Evolutionary conservation across 2,113 vertebrate species (phyloP).

Genomic region (Etheostoma spectabile): DNA sequence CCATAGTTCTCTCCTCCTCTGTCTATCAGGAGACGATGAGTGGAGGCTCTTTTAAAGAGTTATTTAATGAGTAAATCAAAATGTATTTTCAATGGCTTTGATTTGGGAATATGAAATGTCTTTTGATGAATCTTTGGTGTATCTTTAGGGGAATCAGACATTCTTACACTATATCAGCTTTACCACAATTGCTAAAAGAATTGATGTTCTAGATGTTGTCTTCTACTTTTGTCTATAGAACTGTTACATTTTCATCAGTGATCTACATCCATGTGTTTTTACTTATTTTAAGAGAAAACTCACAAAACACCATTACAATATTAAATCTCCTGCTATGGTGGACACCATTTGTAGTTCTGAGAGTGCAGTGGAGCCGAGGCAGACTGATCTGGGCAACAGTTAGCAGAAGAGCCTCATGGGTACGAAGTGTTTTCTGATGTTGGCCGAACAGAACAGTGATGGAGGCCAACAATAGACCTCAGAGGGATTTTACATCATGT

Average conservation of each 20-base stretch:
- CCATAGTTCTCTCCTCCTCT: slow-evolving; percentile 50
- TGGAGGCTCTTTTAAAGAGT: slow-evolving; percentile 22
- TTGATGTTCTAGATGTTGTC: slow-evolving; percentile 1
- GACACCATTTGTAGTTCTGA: slow-evolving; percentile 48
- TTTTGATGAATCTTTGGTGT: background rate
- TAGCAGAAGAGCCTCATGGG: slow-evolving; percentile 46
- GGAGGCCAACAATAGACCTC: slow-evolving; percentile 44
- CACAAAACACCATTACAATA: slow-evolving; percentile 42
- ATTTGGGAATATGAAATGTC: background rate
- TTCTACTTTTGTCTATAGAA: slow-evolving; percentile 12
- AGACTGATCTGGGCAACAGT: slow-evolving; percentile 39
- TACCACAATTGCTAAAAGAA: background rate
- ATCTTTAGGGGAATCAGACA: background rate
- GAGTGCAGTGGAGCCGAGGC: slow-evolving; percentile 30
- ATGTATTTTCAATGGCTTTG: background rate
- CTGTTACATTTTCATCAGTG: background rate
- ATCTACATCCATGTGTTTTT: slow-evolving; percentile 60
- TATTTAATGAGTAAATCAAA: background rate
- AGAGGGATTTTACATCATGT: slow-evolving; percentile 42
- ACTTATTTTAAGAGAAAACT: slow-evolving; percentile 50
- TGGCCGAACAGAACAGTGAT: slow-evolving; percentile 30
- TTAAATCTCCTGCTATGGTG: slow-evolving; percentile 37
- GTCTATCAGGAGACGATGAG: slow-evolving; percentile 50
- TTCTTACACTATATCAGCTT: background rate
- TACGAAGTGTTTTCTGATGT: slow-evolving; percentile 38